Evolutionary conservation across 1,140 invertebrate genomes (phyloP), one percentile per base, ranked within the genome.

Genomic region (Tetragnatha versicolor): DNA sequence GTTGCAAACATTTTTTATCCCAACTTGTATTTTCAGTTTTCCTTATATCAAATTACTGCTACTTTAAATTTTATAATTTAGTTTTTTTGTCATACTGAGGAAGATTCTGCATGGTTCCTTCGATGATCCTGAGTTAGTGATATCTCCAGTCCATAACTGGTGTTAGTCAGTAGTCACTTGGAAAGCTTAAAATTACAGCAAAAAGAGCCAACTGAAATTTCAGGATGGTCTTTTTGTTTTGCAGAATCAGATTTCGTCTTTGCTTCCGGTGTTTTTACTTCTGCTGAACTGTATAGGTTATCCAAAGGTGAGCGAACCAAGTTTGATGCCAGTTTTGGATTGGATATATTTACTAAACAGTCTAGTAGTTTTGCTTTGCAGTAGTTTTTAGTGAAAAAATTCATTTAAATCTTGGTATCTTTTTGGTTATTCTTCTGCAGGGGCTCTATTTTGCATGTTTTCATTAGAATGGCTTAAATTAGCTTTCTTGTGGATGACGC

Each of bases 231-330:
- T 79, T 79, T 79, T 79, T 79, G 76, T 79, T 79, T 79, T 79
- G 76, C 76, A 79, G 76, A 79, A 69, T 42, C 76, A 69, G 95
- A 98, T 90, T 97, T 96, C 86, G 97, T 98, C 88, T 90, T 97
- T 90, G 95, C 96, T 83, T 98, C 95, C 83, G 97, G 96, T 86
- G 96, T 98, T 85, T 98, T 98, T 91, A 97, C 95, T 84, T 98
- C 97, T 81, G 94, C 96, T 89, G 96, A 98, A 90, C 91, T 98
- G 85, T 97, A 94, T 94, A 93, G 94, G 87, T 90, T 97, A 86
- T 96, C 94, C 85, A 96, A 95, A 94, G 94, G 94, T 96, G 92
- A 80, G 73, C 73, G 22, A 65, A 55, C 65, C 35, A 35, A 39
- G 35, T 35, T 68, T 53, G 29, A 53, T 60, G 29, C 76, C 76